phyloP scores from a whole-genome alignment of 2,113 vertebrate genomes.

The Misgurnus mizolepis region DNA sequence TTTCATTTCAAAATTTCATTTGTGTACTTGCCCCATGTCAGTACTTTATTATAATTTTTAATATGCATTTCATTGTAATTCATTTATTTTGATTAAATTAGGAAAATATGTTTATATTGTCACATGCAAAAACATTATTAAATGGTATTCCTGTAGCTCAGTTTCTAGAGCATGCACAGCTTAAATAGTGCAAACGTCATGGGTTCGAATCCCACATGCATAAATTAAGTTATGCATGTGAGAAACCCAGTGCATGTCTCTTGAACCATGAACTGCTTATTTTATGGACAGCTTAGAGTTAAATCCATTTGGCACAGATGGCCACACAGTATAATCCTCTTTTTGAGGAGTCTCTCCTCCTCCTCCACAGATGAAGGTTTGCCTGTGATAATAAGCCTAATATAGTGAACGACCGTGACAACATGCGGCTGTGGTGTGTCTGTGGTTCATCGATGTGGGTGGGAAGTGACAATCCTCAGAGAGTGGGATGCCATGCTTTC shows the following conservation, averaged over 20 bases:
- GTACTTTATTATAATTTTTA: too few species aligned
- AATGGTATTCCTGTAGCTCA: too few species aligned
- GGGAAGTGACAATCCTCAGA: conserved; percentile 34
- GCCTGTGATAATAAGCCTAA: conserved; percentile 53
- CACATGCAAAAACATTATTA: too few species aligned
- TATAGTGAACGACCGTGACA: conserved; percentile 45
- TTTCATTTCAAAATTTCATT: not conserved
- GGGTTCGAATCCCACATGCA: too few species aligned
- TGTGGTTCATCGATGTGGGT: conserved; percentile 13
- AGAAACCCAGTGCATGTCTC: not conserved
- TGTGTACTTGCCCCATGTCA: too few species aligned
- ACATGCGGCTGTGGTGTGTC: conserved; percentile 41
- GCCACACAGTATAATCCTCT: conserved; percentile 60
- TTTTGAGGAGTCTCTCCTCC: conserved; percentile 53
- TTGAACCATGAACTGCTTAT: not conserved
- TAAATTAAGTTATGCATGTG: too few species aligned
- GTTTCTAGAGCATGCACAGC: too few species aligned
- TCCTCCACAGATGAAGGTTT: conserved; percentile 37
- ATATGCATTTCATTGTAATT: too few species aligned
- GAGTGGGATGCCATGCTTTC: conserved; percentile 18
- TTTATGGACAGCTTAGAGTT: conserved; percentile 46
- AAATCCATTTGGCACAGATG: conserved; percentile 57
- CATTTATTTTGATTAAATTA: too few species aligned
- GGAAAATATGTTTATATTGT: too few species aligned
- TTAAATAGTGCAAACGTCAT: too few species aligned